These are phyloP conservation scores for Regulus satrapa DNA, from an alignment of 2,113 vertebrate genomes.

Conservation along the genomic window DNA sequence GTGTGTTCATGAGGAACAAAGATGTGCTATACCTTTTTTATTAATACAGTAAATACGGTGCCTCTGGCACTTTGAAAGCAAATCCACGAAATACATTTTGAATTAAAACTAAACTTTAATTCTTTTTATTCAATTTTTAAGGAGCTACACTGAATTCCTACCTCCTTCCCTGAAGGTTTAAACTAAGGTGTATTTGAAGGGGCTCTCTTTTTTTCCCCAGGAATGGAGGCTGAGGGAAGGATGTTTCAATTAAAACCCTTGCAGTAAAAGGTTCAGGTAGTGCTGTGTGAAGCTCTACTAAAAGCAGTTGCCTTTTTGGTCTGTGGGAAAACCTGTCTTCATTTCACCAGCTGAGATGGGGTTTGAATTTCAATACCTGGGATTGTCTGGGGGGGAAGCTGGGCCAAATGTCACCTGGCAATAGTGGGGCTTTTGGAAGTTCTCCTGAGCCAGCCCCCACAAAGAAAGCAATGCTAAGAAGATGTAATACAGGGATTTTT, in stretches of 20 bases:
- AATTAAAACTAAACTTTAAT: neutral
- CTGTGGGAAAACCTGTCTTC: neutral
- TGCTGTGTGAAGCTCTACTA: neutral
- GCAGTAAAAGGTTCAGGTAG: neutral
- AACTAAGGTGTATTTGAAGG: neutral
- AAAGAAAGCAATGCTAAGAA: neutral
- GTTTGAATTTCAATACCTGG: neutral
- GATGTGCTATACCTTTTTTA: neutral
- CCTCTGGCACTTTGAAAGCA: neutral
- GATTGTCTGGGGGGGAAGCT: neutral
- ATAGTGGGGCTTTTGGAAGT: neutral
- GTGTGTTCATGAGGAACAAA: neutral
- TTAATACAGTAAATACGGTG: neutral
- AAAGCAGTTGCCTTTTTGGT: neutral
- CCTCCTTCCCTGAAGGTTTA: neutral
- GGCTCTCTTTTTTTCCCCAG: accelerated
- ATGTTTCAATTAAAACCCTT: neutral
- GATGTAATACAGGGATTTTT: accelerated
- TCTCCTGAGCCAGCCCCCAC: neutral
- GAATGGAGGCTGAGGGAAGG: neutral
- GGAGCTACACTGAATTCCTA: neutral
- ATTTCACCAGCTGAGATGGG: neutral
- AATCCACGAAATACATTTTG: neutral
- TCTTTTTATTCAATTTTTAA: neutral
- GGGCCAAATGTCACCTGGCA: neutral